phyloP scores from a whole-genome alignment of 2,888 invertebrate species.

The Nematopogon swammerdamellus region DNA sequence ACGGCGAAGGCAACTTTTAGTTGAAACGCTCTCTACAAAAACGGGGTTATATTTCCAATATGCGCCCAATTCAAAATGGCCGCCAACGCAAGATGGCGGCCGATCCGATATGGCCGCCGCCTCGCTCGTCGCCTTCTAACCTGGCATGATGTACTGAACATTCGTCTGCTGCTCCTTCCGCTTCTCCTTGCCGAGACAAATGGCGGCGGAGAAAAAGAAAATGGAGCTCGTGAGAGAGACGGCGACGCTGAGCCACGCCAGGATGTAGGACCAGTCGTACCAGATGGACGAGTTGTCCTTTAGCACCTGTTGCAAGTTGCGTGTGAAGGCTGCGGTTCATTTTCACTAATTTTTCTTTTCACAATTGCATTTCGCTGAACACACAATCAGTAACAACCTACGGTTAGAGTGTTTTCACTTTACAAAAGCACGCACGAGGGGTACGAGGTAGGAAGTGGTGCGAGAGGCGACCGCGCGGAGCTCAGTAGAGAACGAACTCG shows the following conservation, averaged over 20 bases:
- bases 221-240: conserved; percentile 72
- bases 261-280: conserved; percentile 85
- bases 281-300: conserved; percentile 68
- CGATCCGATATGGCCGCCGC: conserved; percentile 26
- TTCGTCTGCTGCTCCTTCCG: conserved; percentile 71
- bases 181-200: conserved; percentile 74
- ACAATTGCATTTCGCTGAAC: too few relatives aligned
- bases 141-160: conserved; percentile 89
- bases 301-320: conserved; percentile 57
- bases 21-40: too few relatives aligned
- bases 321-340: too few relatives aligned
- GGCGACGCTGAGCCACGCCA: conserved; percentile 79
- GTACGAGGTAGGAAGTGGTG: too few relatives aligned
- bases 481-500: too few relatives aligned
- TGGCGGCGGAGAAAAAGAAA: conserved; percentile 75
- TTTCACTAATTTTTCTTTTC: too few relatives aligned
- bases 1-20: too few relatives aligned
- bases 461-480: too few relatives aligned
- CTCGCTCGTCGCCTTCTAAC: conserved; percentile 40
- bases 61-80: too few relatives aligned
- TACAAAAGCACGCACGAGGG: too few relatives aligned
- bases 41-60: conserved; percentile 33
- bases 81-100: conserved; percentile 24
- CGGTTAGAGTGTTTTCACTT: too few relatives aligned
- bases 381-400: too few relatives aligned